These are phyloP conservation scores for Elaphurus davidianus DNA, from an alignment of 2,113 vertebrate genomes.

Conservation along the genomic window DNA sequence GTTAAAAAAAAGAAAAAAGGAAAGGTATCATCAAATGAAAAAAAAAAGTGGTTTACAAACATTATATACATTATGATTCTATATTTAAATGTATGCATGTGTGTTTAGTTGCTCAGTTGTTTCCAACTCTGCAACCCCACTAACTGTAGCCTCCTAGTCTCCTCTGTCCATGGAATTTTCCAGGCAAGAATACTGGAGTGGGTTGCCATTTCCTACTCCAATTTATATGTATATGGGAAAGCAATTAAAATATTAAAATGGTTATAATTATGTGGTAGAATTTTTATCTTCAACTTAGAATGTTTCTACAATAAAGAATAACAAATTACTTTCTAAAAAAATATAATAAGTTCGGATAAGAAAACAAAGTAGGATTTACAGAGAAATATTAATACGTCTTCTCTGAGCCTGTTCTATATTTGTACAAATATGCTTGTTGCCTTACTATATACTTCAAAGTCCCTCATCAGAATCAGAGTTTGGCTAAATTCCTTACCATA, in stretches of 20 bases:
- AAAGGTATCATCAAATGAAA: background rate
- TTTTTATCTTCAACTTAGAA: conserved; percentile 1
- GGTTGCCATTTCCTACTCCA: background rate
- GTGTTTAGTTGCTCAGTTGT: background rate
- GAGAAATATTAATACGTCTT: background rate
- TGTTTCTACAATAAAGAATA: background rate
- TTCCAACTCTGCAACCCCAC: background rate
- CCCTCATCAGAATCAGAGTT: background rate
- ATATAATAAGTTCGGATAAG: background rate
- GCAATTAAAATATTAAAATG: background rate
- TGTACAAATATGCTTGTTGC: background rate
- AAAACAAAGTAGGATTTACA: background rate
- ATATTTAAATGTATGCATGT: background rate
- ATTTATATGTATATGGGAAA: background rate
- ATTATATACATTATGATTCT: background rate
- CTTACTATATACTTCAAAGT: background rate
- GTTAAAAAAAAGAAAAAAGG: background rate
- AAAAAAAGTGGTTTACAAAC: background rate
- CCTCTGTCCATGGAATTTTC: background rate
- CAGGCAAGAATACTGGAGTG: background rate
- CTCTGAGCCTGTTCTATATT: background rate
- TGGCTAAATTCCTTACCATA: background rate
- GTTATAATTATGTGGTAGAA: background rate
- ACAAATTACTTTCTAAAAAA: background rate
- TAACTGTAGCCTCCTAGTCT: background rate